Base-by-base conservation (phyloP, 2,797 vertebrate species). In the Pangasius sanitwongsei region DNA sequence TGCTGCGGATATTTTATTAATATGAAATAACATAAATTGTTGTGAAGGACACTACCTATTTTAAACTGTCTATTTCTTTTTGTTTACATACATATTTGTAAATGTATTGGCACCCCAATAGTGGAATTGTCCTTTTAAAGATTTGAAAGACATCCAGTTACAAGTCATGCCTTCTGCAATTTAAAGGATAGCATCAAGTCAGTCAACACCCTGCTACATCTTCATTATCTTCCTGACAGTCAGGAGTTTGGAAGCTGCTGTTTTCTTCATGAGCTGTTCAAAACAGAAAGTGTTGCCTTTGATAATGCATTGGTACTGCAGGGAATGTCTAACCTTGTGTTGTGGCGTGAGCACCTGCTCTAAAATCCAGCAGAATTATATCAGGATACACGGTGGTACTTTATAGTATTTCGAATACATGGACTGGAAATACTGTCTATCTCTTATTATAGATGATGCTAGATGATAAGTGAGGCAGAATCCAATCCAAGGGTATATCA, bases 221-320 rank as follows among this genome's bases (percentile, higher is more conserved):
- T 53, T 69, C n/a, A 69, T 44, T 69, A 53, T 31, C 44, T 31
- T 83, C 13, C 37, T 63, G 23, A 44, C 57, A 63, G 13, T 44
- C 25, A 65, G 25, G 25, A 18, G 57, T 83, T 63, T 83, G 37
- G 59, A 48, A 65, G 81, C 81, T 63, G 23, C 37, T 44, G 81
- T 44, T 63, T 83, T 82, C 57, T 61, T 83, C 55, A 83, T 41
- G 23, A 44, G 7, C 23, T 83, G 34, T 84, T 67, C 6, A 84
- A 31, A 84, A 84, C 28, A 63, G 23, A 63, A 83, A 44, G 59
- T n/a, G 37, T 6, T 63, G 57, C 82, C 59, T 67, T 84, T 84
- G 61, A 48, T 65, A 67, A 84, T 25, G 25, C 25, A 67, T 48
- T 31, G 18, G 15, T 25, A 31, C 61, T 65, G 16, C 28, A 65